Evolutionary conservation across 2,888 invertebrate genomes (phyloP).

Genomic region (Cantharis rustica): DNA sequence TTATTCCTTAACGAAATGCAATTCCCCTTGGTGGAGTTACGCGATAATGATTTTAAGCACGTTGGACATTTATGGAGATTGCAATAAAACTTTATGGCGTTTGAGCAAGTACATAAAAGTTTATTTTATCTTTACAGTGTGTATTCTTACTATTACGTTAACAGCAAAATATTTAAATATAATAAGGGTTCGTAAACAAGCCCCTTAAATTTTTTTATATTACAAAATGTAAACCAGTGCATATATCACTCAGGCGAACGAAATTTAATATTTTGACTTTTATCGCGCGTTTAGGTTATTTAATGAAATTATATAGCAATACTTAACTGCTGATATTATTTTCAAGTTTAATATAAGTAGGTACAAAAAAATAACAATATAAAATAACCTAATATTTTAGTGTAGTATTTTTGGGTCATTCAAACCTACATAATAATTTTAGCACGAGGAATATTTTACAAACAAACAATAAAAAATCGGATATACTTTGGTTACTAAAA

Average conservation of each 20-base stretch:
- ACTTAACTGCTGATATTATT: neutral
- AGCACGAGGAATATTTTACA: neutral
- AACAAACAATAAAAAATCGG: neutral
- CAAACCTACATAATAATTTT: neutral
- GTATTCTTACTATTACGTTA: neutral
- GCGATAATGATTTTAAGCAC: constrained; percentile 28
- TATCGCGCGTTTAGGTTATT: neutral
- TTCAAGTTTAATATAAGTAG: neutral
- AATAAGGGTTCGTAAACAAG: neutral
- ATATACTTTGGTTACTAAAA: neutral
- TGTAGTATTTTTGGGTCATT: neutral
- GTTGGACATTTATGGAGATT: constrained; percentile 21
- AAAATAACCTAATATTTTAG: neutral
- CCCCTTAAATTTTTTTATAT: neutral
- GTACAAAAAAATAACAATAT: neutral
- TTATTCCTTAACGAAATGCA: constrained; percentile 6
- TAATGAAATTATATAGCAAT: neutral
- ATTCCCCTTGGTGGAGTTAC: constrained; percentile 8
- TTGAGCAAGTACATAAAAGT: constrained; percentile 25
- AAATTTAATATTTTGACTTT: neutral
- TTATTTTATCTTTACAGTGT: constrained; percentile 15
- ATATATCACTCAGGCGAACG: neutral
- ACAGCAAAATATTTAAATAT: neutral
- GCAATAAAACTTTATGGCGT: constrained; percentile 27
- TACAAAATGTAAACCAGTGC: neutral